Percentiles rank a stretch among this genome's conserved stretches.
Evolutionary conservation across 53 echinoderm and acorn worm genomes (phyloP).

Genomic region (Apostichopus leukothele): DNA sequence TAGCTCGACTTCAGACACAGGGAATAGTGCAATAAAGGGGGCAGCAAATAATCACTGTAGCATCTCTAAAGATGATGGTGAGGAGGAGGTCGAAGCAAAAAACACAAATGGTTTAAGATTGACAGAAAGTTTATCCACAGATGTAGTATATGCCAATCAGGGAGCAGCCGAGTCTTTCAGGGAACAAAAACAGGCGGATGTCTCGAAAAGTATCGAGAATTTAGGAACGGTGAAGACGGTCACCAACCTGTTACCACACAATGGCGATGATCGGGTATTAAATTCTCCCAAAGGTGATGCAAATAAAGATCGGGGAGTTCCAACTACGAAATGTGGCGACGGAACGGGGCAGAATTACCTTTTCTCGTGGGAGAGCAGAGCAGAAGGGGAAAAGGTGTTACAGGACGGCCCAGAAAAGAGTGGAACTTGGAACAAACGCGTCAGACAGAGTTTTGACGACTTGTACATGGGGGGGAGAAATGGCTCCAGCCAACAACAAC

Average conservation of each 20-base stretch:
- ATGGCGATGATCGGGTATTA: not conserved
- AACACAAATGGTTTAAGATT: not conserved
- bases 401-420: not conserved
- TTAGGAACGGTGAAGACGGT: not conserved
- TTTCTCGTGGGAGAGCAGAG: not conserved
- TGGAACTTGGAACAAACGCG: not conserved
- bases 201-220: constrained; percentile 17
- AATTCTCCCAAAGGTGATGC: not conserved
- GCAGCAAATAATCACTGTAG: not conserved
- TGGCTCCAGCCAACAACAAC: not conserved
- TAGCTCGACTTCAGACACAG: too few relatives aligned
- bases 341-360: not conserved
- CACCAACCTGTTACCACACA: not conserved
- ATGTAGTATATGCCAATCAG: constrained; percentile 11
- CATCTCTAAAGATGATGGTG: not conserved
- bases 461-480: not conserved
- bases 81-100: not conserved
- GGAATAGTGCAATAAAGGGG: constrained; percentile 26
- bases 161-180: constrained; percentile 26
- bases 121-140: not conserved
- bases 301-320: not conserved
- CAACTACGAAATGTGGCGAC: not conserved
- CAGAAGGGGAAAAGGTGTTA: not conserved
- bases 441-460: constrained; percentile 15
- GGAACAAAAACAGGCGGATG: not conserved